Evolutionary conservation across 2,113 vertebrate species (phyloP).

Genomic region (Zosterops pallidus): DNA sequence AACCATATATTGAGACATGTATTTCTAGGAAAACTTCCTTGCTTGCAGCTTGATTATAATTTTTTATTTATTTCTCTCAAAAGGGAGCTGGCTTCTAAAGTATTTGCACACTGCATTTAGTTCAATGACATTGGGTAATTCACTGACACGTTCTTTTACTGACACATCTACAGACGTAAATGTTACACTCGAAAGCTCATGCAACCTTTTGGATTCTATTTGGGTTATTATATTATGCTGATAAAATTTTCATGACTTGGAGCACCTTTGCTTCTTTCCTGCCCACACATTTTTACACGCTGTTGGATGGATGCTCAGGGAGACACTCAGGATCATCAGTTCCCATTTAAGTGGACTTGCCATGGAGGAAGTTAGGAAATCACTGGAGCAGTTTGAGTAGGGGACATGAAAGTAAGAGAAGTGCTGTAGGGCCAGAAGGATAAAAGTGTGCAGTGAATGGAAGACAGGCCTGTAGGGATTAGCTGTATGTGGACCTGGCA

Average conservation of each 20-base stretch:
- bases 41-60: neutral
- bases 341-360: neutral
- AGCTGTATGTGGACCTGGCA: neutral
- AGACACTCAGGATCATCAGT: neutral
- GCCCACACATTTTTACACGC: neutral
- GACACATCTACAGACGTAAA: neutral
- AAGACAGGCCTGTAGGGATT: neutral
- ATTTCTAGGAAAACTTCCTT: neutral
- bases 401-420: neutral
- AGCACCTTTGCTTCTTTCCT: neutral
- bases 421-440: neutral
- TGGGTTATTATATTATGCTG: neutral
- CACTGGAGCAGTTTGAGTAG: neutral
- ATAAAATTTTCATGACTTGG: neutral
- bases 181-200: neutral
- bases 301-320: neutral
- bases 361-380: neutral
- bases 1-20: rapidly evolving
- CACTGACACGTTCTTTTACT: neutral
- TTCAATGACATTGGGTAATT: neutral
- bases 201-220: neutral
- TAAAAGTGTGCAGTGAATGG: neutral
- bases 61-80: neutral
- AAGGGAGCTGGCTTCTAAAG: neutral
- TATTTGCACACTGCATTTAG: neutral